Evolutionary conservation across 2,888 invertebrate species (phyloP), one percentile per base, ranked within the genome.

Genomic region (Zhuqinia jingwanae): DNA sequence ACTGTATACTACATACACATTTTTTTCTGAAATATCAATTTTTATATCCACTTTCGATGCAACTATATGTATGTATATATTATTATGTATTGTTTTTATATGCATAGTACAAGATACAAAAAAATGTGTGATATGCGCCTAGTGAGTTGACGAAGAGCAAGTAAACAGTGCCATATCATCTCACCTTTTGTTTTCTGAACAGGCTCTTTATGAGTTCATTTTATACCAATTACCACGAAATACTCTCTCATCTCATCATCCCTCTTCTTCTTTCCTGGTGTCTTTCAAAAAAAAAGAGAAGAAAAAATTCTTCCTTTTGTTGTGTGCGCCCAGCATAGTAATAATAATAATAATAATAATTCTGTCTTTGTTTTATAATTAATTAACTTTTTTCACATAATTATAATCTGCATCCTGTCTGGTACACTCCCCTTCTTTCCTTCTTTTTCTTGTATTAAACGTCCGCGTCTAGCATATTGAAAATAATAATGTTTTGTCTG

Each of bases 331-430:
- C n/a, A n/a, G n/a, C n/a, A n/a, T n/a, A n/a, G n/a, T n/a, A n/a
- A n/a, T n/a, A n/a, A n/a, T n/a, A n/a, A n/a, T n/a, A n/a, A 36
- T 45, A 22, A 45, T 36, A 42, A 36, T 50, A 63, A 50, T 58
- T 27, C 73, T 73, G 80, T 45, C 45, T 73, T 81, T 81, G 53
- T 73, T 36, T 81, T 70, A 73, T 82, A 82, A 82, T 82, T 82
- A 82, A 75, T 82, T 81, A 73, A 81, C 75, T 82, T 82, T 82
- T 81, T 81, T 82, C 75, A 70, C 82, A 82, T 63, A 75, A 82
- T 75, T 82, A 63, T 63, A 75, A 75, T 58, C 75, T 17, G 30
- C 30, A 60, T 75, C 60, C 25, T 73, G 82, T 50, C 75, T 75
- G 22, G 63, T 82, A n/a, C 13, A 75, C 82, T 63, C 82, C 82